These are phyloP conservation scores for Serinus canaria DNA, from an alignment of 2,113 vertebrate genomes.

Conservation along the genomic window DNA sequence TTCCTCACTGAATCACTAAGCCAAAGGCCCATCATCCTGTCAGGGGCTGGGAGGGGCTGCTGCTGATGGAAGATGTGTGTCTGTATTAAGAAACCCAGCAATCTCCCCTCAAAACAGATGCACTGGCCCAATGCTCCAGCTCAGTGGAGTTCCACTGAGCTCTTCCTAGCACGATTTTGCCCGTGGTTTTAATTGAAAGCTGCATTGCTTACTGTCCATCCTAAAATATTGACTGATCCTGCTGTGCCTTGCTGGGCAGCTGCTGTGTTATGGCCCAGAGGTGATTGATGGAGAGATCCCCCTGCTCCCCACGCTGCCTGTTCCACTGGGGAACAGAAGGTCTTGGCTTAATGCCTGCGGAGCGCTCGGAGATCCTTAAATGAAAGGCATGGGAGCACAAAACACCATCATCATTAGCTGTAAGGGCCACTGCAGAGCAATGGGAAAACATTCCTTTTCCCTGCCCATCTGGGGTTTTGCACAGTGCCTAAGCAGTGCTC, in stretches of 20 bases:
- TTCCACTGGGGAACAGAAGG: not conserved
- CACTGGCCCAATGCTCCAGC: not conserved
- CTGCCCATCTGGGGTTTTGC: constrained; percentile 31
- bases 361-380: constrained; percentile 9
- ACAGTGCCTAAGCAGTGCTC: not conserved
- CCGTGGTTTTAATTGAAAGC: constrained; percentile 15
- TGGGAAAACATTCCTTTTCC: constrained; percentile 14
- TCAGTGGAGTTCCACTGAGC: not conserved
- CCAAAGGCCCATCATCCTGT: not conserved
- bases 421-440: constrained; percentile 11
- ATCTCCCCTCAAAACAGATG: not conserved
- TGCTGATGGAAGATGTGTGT: not conserved
- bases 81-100: not conserved
- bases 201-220: not conserved
- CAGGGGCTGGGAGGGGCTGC: not conserved
- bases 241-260: not conserved
- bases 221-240: not conserved
- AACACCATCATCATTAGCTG: not conserved
- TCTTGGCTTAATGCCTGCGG: not conserved
- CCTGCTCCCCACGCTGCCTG: not conserved
- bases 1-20: not conserved
- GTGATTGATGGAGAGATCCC: not conserved
- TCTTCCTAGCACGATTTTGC: not conserved
- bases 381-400: constrained; percentile 14
- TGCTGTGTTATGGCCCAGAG: not conserved